Conservation (phyloP, 2,888 invertebrate genomes). For the Scaptomyza flava region DNA sequence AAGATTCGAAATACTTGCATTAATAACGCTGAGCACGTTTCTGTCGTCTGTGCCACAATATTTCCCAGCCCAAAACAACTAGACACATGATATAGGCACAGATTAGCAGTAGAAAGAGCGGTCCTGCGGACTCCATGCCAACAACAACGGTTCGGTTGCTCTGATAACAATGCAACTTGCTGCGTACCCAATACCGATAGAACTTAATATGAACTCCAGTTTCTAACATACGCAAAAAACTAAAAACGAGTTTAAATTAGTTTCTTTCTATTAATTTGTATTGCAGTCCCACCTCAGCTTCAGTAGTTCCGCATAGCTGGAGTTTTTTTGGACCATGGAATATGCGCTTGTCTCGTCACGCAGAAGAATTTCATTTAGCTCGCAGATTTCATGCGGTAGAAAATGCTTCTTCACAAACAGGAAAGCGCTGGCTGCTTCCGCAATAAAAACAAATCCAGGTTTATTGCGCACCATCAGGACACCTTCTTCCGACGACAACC, state of each 20-base stretch:
- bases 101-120: constrained; percentile 77
- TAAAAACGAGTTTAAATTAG: constrained; percentile 20
- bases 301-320: constrained; percentile 77
- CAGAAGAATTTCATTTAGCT: constrained; percentile 80
- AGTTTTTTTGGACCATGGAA: constrained; percentile 64
- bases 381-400: constrained; percentile 82
- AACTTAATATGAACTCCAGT: constrained; percentile 77
- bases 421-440: constrained; percentile 75
- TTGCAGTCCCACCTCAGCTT: constrained; percentile 42
- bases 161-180: constrained; percentile 74
- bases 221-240: constrained; percentile 76
- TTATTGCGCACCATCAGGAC: constrained; percentile 66
- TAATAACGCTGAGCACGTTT: constrained; percentile 13
- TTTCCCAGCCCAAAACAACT: constrained; percentile 71
- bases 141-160: constrained; percentile 75
- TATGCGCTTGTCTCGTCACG: constrained; percentile 63
- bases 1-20: constrained; percentile 38
- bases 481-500: constrained; percentile 72
- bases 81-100: constrained; percentile 63
- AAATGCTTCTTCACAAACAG: constrained; percentile 72
- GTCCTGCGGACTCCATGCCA: constrained; percentile 80
- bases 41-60: constrained; percentile 54
- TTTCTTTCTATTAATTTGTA: too few species aligned
- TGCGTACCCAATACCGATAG: constrained; percentile 73
- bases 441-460: constrained; percentile 79